A percentile compares a stretch with the other conserved stretches of the same genome.
Conservation (phyloP, 2,888 invertebrate genomes). For the Suillia variegata region DNA sequence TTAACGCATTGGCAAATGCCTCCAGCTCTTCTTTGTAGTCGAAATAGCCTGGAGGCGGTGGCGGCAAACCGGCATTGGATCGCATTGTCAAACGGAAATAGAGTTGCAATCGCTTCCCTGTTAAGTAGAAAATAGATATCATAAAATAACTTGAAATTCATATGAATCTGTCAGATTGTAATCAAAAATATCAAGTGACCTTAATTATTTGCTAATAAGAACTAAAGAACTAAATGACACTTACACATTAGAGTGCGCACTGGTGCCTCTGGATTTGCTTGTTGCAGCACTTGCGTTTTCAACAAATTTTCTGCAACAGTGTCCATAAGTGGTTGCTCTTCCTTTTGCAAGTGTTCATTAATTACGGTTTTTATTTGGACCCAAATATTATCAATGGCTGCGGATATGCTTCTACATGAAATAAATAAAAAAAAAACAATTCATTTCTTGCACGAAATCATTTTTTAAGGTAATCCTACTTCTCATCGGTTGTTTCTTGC, state of each 20-base stretch:
- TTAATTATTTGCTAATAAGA: no score
- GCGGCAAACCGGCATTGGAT: slow-evolving; percentile 41
- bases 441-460: not conserved
- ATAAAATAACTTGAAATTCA: not conserved
- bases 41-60: slow-evolving; percentile 56
- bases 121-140: not conserved
- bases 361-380: slow-evolving; percentile 56
- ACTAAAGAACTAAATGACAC: slow-evolving; percentile 17
- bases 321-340: slow-evolving; percentile 42
- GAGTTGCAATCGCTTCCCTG: slow-evolving; percentile 56
- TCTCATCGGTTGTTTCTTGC: slow-evolving; percentile 47
- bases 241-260: slow-evolving; percentile 57
- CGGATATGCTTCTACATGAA: slow-evolving; percentile 45
- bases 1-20: slow-evolving; percentile 51
- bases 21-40: slow-evolving; percentile 56
- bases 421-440: not conserved
- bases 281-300: slow-evolving; percentile 51
- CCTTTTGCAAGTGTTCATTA: slow-evolving; percentile 44
- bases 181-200: not conserved
- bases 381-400: slow-evolving; percentile 50
- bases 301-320: slow-evolving; percentile 44
- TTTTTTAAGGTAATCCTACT: slow-evolving; percentile 39
- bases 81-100: slow-evolving; percentile 53
- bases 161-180: not conserved
- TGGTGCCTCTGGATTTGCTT: slow-evolving; percentile 48